Evolutionary conservation across 2,113 vertebrate genomes (phyloP), one percentile per base, ranked within the genome.

Genomic region (Coracopsis vasa): DNA sequence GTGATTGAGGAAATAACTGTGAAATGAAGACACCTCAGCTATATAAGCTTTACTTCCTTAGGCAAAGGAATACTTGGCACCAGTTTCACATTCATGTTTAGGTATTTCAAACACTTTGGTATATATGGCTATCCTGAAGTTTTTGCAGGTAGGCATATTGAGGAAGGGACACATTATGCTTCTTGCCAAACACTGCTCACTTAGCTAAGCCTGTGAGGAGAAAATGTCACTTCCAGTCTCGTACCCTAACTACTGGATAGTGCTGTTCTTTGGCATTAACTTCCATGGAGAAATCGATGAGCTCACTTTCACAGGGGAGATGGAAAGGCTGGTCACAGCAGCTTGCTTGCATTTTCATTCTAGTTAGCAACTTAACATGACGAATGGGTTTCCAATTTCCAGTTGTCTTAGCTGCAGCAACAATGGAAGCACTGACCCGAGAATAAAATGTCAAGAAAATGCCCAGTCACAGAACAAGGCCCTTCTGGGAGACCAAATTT

Each of bases 291-390:
- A 93, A 35, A 88, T 62, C 74, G 53, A 6, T 71, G 45, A 88
- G 11, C 7, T 73, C 24, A 37, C 45, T 93, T 85, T 64, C 58
- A 37, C 41, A 0, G 1, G 13, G 67, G 47, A 83, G 17, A 31
- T 66, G n/a, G 81, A 58, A 95, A 83, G 45, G 47, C 12, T 73
- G 45, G 58, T 31, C 69, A 77, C 33, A 66, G 79, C 14, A 50
- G 14, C 51, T 88, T 83, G 45, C 60, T 75, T 51, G 56, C 65
- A 51, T 78, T 94, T 95, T 92, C 35, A 60, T 69, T 85, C 91
- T 88, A 91, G 81, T n/a, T 77, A 90, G 66, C n/a, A 58, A 82
- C 81, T 88, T 80, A 74, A 94, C 65, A 47, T 92, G 92, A 95
- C 1, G 4, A 96, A 94, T 93, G 62, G 27, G 16, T 92, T 97